Percentiles rank a stretch among this genome's conserved stretches.
Conservation (phyloP, 1,140 invertebrate genomes). For the Rhopalosiphum maidis region DNA sequence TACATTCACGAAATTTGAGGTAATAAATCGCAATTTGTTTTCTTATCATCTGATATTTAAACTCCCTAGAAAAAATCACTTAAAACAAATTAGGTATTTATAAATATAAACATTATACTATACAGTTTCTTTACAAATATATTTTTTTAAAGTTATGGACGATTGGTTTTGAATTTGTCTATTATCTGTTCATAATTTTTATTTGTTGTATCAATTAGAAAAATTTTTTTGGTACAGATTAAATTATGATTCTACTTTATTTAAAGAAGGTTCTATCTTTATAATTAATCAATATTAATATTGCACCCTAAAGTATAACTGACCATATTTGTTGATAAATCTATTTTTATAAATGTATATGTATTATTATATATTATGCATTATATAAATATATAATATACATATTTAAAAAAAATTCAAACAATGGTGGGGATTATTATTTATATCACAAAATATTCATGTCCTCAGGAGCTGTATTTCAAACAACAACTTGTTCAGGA, state of each 20-base stretch:
- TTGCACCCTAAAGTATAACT: slow-evolving; percentile 46
- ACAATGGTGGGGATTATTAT: slow-evolving; percentile 53
- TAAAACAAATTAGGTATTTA: slow-evolving; percentile 53
- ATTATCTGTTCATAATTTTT: not conserved
- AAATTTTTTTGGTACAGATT: not conserved
- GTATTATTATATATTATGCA: not conserved
- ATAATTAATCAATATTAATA: slow-evolving; percentile 28
- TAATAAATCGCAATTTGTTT: slow-evolving; percentile 54
- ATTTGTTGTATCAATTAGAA: not conserved
- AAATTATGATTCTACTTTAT: not conserved
- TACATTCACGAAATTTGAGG: slow-evolving; percentile 50
- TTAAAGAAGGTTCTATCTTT: not conserved
- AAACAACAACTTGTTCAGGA: slow-evolving; percentile 56
- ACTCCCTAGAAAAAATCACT: slow-evolving; percentile 47
- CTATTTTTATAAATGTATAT: slow-evolving; percentile 39
- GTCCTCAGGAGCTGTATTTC: slow-evolving; percentile 10
- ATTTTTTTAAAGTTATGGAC: slow-evolving; percentile 42
- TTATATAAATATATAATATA: slow-evolving; percentile 30
- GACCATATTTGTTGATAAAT: slow-evolving; percentile 38
- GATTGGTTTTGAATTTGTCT: slow-evolving; percentile 1
- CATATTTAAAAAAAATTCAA: slow-evolving; percentile 21
- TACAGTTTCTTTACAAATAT: slow-evolving; percentile 48
- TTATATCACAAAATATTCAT: slow-evolving; percentile 54
- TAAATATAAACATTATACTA: slow-evolving; percentile 54
- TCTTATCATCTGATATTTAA: slow-evolving; percentile 20